These are phyloP conservation scores for Pseudocheirus occidentalis DNA, from an alignment of 2,797 vertebrate genomes.

Conservation along the genomic window DNA sequence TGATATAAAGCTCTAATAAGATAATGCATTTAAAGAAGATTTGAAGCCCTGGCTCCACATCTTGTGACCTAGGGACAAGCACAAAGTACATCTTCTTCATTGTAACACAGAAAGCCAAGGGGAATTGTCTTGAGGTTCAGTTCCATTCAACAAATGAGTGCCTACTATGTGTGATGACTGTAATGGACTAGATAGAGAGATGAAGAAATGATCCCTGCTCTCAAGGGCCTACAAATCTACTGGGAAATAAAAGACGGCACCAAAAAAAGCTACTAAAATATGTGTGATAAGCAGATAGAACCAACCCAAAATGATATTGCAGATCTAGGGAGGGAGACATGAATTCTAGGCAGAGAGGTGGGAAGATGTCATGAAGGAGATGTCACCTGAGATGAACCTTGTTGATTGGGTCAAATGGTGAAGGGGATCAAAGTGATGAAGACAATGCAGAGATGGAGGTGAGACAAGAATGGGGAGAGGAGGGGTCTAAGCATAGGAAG, in stretches of 20 bases:
- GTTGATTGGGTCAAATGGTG: background rate
- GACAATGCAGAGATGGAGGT: accelerated
- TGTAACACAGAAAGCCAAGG: background rate
- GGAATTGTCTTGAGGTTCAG: background rate
- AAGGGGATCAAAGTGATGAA: background rate
- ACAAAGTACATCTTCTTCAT: background rate
- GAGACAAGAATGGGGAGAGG: background rate
- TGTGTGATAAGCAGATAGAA: background rate
- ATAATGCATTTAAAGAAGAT: background rate
- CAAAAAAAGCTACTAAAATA: background rate
- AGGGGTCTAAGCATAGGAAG: background rate
- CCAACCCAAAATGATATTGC: background rate
- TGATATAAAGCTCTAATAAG: background rate
- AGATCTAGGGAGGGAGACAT: background rate
- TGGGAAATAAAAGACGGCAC: background rate
- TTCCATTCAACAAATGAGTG: background rate
- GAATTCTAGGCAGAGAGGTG: background rate
- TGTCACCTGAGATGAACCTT: background rate
- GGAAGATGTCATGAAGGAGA: background rate
- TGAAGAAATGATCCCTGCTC: background rate
- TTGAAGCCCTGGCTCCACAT: background rate
- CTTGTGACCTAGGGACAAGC: background rate
- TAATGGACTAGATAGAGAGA: background rate
- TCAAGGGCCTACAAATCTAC: background rate
- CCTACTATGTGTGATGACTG: background rate